Conservation (phyloP, 2,797 vertebrate genomes). For the Acanthis flammea region DNA sequence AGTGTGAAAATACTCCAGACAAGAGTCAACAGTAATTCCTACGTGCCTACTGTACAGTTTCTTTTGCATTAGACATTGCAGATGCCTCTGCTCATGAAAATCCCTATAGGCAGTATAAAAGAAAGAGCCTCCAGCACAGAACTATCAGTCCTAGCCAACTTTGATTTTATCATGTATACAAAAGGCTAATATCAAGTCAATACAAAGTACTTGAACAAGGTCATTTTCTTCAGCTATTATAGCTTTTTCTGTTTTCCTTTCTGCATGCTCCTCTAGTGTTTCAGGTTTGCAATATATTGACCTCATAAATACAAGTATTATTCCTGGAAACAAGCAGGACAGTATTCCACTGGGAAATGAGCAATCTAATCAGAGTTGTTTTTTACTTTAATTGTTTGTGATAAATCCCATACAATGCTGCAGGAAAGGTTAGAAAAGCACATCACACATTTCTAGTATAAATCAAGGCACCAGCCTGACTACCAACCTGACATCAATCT, state of each 20-base stretch:
- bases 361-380: constrained; percentile 64
- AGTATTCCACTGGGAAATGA: constrained; percentile 4
- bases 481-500: constrained; percentile 44
- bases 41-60: neutral
- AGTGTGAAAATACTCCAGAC: neutral
- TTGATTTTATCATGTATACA: neutral
- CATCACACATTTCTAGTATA: constrained; percentile 57
- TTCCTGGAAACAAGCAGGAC: constrained; percentile 58
- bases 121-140: neutral
- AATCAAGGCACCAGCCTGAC: constrained; percentile 33
- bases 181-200: constrained; percentile 37
- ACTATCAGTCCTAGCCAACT: neutral
- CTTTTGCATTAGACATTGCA: neutral
- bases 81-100: neutral
- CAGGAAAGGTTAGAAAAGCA: constrained; percentile 66
- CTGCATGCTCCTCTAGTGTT: neutral
- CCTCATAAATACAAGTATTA: constrained; percentile 55
- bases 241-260: constrained; percentile 14
- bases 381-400: constrained; percentile 66
- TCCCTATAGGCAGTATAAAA: neutral
- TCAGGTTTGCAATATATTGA: constrained; percentile 34
- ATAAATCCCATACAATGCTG: constrained; percentile 55
- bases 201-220: constrained; percentile 27
- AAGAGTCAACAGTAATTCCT: constrained; percentile 1
- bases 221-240: constrained; percentile 11